A percentile compares a stretch with the other conserved stretches of the same genome.
Evolutionary conservation across 1,140 invertebrate genomes (phyloP).

Genomic region (Aphaenogaster floridana): DNA sequence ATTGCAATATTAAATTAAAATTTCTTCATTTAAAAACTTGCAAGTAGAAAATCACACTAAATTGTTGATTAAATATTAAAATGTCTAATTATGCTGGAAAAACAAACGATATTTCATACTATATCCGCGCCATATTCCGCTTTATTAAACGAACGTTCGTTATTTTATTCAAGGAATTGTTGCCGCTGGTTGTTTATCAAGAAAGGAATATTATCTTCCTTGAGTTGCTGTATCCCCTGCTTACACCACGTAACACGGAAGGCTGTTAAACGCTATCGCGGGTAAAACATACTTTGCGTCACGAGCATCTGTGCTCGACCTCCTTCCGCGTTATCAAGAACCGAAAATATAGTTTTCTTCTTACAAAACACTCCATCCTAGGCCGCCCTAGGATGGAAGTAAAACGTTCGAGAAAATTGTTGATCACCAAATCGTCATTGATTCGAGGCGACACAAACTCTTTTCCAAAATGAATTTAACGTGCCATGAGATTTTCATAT

Average conservation of each 20-base stretch:
- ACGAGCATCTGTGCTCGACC: conserved; percentile 64
- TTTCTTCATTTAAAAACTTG: neutral
- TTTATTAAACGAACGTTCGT: conserved; percentile 25
- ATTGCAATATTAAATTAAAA: neutral
- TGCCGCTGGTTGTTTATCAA: conserved; percentile 45
- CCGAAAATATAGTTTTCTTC: conserved; percentile 51
- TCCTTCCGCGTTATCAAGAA: conserved; percentile 67
- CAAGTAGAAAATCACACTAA: neutral
- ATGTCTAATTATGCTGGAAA: neutral
- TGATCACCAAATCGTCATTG: conserved; percentile 1
- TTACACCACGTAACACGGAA: conserved; percentile 28
- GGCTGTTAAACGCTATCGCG: conserved; percentile 57
- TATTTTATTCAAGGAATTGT: conserved; percentile 40
- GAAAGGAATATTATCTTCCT: conserved; percentile 31
- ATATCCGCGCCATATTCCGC: neutral
- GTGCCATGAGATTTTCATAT: neutral
- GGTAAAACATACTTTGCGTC: conserved; percentile 55
- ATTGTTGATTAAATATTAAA: neutral
- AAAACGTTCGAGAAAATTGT: conserved; percentile 1
- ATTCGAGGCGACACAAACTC: neutral
- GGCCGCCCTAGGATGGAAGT: neutral
- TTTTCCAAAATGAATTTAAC: neutral
- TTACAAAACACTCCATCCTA: conserved; percentile 16
- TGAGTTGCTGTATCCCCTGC: conserved; percentile 22
- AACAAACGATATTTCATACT: neutral